These are phyloP conservation scores for Idaea aversata DNA, from an alignment of 2,888 invertebrate species.

Conservation along the genomic window DNA sequence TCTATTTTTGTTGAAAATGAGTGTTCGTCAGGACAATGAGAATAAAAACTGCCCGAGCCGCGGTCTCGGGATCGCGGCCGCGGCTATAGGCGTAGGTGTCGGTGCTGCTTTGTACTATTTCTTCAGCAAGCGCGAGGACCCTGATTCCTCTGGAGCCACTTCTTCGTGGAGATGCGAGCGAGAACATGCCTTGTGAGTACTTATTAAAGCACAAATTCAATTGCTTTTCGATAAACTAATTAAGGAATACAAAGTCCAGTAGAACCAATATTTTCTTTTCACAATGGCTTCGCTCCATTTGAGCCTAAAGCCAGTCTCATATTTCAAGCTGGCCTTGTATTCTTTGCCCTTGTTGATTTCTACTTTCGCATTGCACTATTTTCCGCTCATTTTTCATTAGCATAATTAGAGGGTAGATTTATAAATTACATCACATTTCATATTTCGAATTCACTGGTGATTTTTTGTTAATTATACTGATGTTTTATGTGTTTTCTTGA, in stretches of 20 bases:
- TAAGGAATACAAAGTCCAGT: background rate
- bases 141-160: constrained; percentile 53
- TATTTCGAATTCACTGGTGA: background rate
- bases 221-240: constrained; percentile 8
- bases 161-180: constrained; percentile 52
- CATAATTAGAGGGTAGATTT: background rate
- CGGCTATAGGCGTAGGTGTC: constrained; percentile 68
- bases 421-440: background rate
- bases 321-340: background rate
- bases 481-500: background rate
- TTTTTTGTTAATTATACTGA: background rate
- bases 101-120: constrained; percentile 72
- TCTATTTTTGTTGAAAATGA: constrained; percentile 45
- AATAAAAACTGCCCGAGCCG: constrained; percentile 59
- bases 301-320: background rate
- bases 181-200: constrained; percentile 50
- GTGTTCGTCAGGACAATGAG: constrained; percentile 60
- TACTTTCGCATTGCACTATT: background rate
- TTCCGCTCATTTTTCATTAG: background rate
- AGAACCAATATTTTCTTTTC: background rate
- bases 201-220: constrained; percentile 19
- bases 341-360: background rate
- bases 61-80: constrained; percentile 64
- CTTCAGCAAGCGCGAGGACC: constrained; percentile 61
- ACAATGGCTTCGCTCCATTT: background rate